Percentiles rank a stretch among this genome's conserved stretches.
Evolutionary conservation across 2,113 vertebrate genomes (phyloP).

Genomic region (Laticauda colubrina): DNA sequence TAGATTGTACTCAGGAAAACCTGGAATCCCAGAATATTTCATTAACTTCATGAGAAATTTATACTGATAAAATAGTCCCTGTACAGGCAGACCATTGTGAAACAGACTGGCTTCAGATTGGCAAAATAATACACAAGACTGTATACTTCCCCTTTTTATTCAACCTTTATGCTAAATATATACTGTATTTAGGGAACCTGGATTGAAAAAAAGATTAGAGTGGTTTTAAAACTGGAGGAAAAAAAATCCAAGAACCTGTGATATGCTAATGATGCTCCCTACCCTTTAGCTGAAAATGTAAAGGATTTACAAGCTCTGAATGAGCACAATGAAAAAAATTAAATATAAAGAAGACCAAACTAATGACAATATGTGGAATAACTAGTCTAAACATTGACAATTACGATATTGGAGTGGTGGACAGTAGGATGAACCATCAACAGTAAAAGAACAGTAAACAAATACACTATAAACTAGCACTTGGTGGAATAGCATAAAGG

Average conservation of each 20-base stretch:
- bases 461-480: neutral
- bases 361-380: neutral
- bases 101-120: neutral
- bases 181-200: neutral
- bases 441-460: neutral
- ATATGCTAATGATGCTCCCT: neutral
- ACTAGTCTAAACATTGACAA: neutral
- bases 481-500: neutral
- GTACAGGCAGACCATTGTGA: neutral
- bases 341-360: neutral
- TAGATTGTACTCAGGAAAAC: neutral
- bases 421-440: neutral
- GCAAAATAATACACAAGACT: neutral
- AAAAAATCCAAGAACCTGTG: neutral
- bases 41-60: neutral
- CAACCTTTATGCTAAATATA: neutral
- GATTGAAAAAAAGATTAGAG: neutral
- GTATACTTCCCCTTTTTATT: neutral
- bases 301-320: neutral
- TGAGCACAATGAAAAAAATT: neutral
- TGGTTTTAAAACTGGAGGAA: neutral
- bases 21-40: neutral
- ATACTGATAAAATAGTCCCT: neutral
- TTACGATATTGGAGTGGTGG: neutral
- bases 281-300: neutral